Evolutionary conservation across 2,113 vertebrate species (phyloP).

Genomic region (Budorcas taxicolor): DNA sequence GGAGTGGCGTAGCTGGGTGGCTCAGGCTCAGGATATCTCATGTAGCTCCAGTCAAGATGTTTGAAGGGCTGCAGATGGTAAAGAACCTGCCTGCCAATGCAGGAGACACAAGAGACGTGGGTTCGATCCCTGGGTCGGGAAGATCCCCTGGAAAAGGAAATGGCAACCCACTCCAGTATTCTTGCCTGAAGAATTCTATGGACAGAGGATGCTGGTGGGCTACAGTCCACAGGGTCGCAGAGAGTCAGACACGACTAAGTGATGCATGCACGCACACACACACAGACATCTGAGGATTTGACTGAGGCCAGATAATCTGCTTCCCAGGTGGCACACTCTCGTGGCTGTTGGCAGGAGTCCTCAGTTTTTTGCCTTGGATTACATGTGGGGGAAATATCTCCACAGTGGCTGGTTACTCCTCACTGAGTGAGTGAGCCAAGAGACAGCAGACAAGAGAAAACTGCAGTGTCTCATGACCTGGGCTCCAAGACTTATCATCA

Average conservation of each 20-base stretch:
- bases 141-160: background rate
- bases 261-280: background rate
- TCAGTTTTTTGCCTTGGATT: background rate
- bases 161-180: background rate
- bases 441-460: background rate
- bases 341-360: background rate
- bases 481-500: too few relatives aligned
- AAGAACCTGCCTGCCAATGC: background rate
- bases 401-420: background rate
- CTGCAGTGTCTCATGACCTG: background rate
- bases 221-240: accelerated
- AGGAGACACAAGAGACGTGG: background rate
- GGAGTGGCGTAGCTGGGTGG: background rate
- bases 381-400: background rate
- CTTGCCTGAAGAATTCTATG: background rate
- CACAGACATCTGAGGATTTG: background rate
- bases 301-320: background rate
- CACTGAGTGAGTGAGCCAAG: background rate
- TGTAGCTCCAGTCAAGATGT: background rate
- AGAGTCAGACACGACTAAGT: background rate
- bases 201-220: background rate
- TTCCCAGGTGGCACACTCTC: background rate
- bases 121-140: background rate
- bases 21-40: background rate
- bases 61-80: background rate